Conservation (phyloP, 2,888 invertebrate species). For the Fragum sueziense region DNA sequence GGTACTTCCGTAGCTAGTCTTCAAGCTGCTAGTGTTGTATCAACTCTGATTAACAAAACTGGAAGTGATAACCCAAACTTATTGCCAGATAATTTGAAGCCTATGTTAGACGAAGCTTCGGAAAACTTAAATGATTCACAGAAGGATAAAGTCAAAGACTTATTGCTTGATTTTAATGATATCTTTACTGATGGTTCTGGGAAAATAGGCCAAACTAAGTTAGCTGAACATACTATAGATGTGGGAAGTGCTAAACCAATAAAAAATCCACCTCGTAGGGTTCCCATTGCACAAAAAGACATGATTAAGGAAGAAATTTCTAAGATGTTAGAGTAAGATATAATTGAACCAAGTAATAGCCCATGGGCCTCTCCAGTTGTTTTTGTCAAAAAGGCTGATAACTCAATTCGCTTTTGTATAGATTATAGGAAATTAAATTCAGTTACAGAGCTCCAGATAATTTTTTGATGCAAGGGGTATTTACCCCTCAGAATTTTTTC, state of each 20-base stretch:
- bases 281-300: background rate
- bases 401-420: conserved; percentile 44
- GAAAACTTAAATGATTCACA: background rate
- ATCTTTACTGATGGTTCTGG: too few relatives aligned
- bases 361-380: conserved; percentile 38
- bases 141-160: too few relatives aligned
- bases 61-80: background rate
- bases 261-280: conserved; percentile 21
- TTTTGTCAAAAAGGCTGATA: conserved; percentile 38
- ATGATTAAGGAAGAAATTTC: background rate
- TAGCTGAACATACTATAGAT: too few relatives aligned
- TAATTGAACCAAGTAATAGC: background rate
- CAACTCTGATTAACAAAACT: background rate
- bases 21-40: background rate
- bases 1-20: conserved; percentile 4
- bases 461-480: too few relatives aligned
- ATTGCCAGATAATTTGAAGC: conserved; percentile 29
- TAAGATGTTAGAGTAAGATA: background rate
- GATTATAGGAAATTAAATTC: conserved; percentile 45
- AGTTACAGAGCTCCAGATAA: too few relatives aligned
- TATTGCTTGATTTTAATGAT: background rate
- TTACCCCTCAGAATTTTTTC: too few relatives aligned
- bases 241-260: conserved; percentile 23
- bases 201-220: too few relatives aligned
- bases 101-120: conserved; percentile 19